Evolutionary conservation across 2,113 vertebrate species (phyloP), one percentile per base, ranked within the genome.

Genomic region (Seriola aureovittata): DNA sequence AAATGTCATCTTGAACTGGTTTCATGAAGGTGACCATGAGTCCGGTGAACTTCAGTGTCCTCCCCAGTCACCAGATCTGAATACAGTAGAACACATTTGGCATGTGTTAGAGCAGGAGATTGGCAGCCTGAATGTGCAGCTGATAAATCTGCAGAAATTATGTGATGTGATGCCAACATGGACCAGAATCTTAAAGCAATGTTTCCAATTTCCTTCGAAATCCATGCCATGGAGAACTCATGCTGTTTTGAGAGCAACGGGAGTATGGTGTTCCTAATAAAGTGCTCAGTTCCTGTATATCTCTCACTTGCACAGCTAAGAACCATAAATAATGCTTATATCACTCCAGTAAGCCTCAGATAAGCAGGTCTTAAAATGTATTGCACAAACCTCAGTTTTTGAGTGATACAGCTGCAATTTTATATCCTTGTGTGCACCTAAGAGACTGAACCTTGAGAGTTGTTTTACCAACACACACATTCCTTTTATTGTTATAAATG

Each of bases 301-400:
- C 19, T 65, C 44, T 50, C 42, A 32, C 68, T 46, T 21, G 17
- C 59, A 75, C 17, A 66, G 59, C 55, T 60, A 4, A 76, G n/a
- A 68, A 21, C 7, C 19, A 66, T 63, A 63, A 60, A 36, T 81
- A 78, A 70, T 17, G 17, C 3, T 72, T 19, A 44, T 65, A 69
- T 81, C 29, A 23, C 38, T 68, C 10, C 6, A 21, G 50, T 40
- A 23, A 23, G 46, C 25, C 34, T 32, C 54, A 54, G 62, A 71
- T 54, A 83, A 75, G 57, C 57, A 46, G n/a, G 62, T 74, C 14
- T 52, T 73, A 23, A 80, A 76, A 64, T 69, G 17, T 52, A 9
- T 54, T 0, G 1, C 38, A 40, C 66, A 80, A 7, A 12, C 23
- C 6, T 57, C 36, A 3, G 1, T 71, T 68, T 67, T 32, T 38